These are phyloP conservation scores for Ctena decussata DNA, from an alignment of 2,888 invertebrate species.

Conservation along the genomic window DNA sequence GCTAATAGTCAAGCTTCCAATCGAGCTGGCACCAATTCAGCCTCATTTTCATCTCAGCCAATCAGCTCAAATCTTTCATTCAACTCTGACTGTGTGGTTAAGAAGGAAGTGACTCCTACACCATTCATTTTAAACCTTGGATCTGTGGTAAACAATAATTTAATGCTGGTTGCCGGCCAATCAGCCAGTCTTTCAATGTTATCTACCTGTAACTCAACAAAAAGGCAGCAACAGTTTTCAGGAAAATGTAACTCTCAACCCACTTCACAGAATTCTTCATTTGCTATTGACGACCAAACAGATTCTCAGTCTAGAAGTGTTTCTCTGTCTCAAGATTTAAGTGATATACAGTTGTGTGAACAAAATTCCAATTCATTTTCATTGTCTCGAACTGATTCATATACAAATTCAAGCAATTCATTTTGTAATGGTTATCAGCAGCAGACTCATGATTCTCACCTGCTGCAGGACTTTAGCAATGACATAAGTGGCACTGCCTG, in stretches of 20 bases:
- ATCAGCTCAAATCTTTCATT: constrained; percentile 1
- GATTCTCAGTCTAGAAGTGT: not conserved
- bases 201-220: constrained; percentile 13
- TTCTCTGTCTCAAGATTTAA: not conserved
- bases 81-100: not conserved
- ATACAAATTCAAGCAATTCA: not conserved
- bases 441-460: not conserved
- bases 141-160: constrained; percentile 35
- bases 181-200: constrained; percentile 1
- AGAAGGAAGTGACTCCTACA: not conserved
- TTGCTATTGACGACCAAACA: not conserved
- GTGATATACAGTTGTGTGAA: not conserved
- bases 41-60: not conserved
- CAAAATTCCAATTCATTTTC: not conserved
- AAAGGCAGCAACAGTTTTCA: constrained; percentile 36
- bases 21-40: not conserved
- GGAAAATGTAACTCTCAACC: constrained; percentile 3
- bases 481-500: not conserved
- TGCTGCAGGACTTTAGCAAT: not conserved
- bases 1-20: not conserved
- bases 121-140: constrained; percentile 61
- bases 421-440: not conserved
- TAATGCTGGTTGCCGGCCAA: constrained; percentile 55
- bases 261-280: not conserved
- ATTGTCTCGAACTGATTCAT: not conserved